Conservation (phyloP, 2,888 invertebrate species). For the Amiota mariae region DNA sequence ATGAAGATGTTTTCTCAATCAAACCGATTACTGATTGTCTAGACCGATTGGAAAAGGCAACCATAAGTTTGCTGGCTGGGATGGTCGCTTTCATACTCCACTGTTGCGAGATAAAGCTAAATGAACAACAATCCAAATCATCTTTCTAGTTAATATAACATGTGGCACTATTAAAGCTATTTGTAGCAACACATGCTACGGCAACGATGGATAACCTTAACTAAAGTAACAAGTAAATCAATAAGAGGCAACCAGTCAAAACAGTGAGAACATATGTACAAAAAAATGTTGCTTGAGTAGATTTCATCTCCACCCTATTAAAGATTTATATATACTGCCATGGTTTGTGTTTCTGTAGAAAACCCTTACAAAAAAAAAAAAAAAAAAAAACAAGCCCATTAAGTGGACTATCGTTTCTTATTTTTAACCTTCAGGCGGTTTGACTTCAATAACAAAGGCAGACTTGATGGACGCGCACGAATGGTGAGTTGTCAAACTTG, state of each 20-base stretch:
- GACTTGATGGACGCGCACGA: neutral
- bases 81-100: too few species aligned
- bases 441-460: neutral
- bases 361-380: too few species aligned
- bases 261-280: too few species aligned
- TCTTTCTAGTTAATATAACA: neutral
- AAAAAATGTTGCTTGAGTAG: too few species aligned
- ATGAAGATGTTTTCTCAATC: neutral
- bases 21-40: neutral
- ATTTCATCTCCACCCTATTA: too few species aligned
- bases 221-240: neutral
- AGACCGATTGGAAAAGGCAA: too few species aligned
- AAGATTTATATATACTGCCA: too few species aligned
- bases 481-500: neutral
- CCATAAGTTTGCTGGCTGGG: too few species aligned
- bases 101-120: too few species aligned
- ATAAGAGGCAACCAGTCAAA: too few species aligned
- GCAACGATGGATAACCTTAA: neutral
- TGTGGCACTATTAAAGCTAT: constrained; percentile 12
- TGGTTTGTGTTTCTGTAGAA: too few species aligned
- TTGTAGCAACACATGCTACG: neutral
- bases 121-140: too few species aligned
- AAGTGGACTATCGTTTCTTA: neutral
- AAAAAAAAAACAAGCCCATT: neutral
- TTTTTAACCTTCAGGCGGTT: neutral